Evolutionary conservation across 2,113 vertebrate species (phyloP), one percentile per base, ranked within the genome.

Genomic region (Acrocephalus kingi): DNA sequence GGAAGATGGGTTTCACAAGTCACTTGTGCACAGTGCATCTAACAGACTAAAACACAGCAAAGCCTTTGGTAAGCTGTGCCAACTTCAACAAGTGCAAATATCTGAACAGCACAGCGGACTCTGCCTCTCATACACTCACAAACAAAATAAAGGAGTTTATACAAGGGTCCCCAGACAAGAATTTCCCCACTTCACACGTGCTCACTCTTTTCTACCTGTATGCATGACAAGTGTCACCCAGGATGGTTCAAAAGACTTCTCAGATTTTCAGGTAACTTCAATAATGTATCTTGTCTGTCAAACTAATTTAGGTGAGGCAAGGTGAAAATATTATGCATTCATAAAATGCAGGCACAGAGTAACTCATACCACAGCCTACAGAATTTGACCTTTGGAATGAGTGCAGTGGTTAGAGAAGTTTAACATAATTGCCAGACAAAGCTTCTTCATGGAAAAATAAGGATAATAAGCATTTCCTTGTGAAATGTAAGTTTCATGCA

Each of bases 371-470:
- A 66, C 19, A 69, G 51, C 13, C 73, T 91, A 67, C 39, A 64
- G 69, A 75, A 89, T 41, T 7, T 84, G 91, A 89, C 89, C 91
- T 87, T 86, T 75, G 49, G 33, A 93, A 87, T 55, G 15, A 92
- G 52, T 33, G 27, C 72, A 78, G 13, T 8, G 54, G n/a, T 87
- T 69, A 74, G 33, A 89, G 37, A 82, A 76, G 41, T 79, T 72
- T 52, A 84, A 73, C 39, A 39, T 49, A 74, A 87, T 43, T 88
- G 63, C 35, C 85, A 94, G 87, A 90, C 78, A 87, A 86, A 83
- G 59, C n/a, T 90, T 86, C 63, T 64, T 88, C 52, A 72, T n/a
- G 8, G 37, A 90, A 91, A 27, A 58, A 63, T 25, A 76, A 51
- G 33, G 18, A 61, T 59, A 72, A 59, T n/a, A 43, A 63, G 43